Evolutionary conservation across 2,113 vertebrate genomes (phyloP).

Genomic region (Chrysochloris asiatica): DNA sequence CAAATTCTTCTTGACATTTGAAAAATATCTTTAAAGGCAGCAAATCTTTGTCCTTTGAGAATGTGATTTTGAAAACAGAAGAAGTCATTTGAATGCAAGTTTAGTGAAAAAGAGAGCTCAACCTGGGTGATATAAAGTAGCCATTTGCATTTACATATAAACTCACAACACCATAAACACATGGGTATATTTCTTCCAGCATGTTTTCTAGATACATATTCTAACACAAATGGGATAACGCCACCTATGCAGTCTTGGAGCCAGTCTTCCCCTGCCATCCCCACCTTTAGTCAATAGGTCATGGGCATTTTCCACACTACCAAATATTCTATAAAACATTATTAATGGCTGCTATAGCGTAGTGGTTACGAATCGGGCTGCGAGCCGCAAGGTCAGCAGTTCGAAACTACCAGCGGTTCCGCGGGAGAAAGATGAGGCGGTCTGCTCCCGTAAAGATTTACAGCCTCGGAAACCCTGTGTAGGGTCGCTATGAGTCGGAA

Average conservation of each 20-base stretch:
- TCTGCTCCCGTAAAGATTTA: no score
- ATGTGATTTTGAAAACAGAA: slow-evolving; percentile 26
- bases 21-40: not conserved
- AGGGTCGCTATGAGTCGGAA: no score
- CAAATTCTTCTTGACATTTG: not conserved
- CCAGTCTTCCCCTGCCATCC: not conserved
- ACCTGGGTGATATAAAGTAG: not conserved
- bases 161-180: not conserved
- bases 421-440: no score
- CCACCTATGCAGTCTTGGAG: not conserved
- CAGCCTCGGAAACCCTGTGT: no score
- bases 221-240: not conserved
- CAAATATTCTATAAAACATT: not conserved
- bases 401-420: no score
- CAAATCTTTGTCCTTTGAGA: slow-evolving; percentile 18
- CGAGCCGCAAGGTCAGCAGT: no score
- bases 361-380: no score
- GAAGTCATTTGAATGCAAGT: slow-evolving; percentile 20
- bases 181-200: not conserved
- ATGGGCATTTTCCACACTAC: not conserved
- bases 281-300: not conserved
- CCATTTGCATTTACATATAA: not conserved
- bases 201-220: not conserved
- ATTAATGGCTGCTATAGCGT: not conserved
- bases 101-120: slow-evolving; percentile 19